These are phyloP conservation scores for Lagodon rhomboides DNA, from an alignment of 2,797 vertebrate species.

Conservation along the genomic window DNA sequence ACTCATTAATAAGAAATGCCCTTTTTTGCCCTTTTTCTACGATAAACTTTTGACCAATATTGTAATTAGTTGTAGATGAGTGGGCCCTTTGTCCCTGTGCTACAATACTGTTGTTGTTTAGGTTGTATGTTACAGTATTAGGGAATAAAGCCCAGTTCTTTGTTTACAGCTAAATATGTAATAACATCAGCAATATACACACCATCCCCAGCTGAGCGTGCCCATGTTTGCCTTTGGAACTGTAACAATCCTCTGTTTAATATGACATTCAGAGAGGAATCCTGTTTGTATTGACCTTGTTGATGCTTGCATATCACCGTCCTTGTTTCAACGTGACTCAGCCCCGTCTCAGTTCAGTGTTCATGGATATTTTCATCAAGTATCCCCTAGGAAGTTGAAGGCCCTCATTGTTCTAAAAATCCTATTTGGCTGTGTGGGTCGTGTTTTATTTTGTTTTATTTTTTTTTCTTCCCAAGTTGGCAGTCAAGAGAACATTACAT, in stretches of 20 bases:
- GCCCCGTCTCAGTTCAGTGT: not conserved
- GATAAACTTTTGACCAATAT: too few relatives aligned
- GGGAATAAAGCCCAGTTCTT: not conserved
- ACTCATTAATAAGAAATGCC: not conserved
- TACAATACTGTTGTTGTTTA: not conserved
- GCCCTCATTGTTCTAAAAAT: slow-evolving; percentile 10
- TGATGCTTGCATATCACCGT: slow-evolving; percentile 6
- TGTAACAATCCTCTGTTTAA: slow-evolving; percentile 19
- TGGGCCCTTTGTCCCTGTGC: not conserved
- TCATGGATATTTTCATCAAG: slow-evolving; percentile 25
- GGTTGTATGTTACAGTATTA: slow-evolving; percentile 2
- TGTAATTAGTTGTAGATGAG: not conserved
- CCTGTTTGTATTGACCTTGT: slow-evolving; percentile 23
- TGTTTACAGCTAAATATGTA: slow-evolving; percentile 1
- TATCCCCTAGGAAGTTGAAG: not conserved
- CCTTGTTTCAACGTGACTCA: slow-evolving; percentile 10
- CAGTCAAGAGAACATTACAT: not conserved
- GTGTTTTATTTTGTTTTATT: not conserved
- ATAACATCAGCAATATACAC: slow-evolving; percentile 1
- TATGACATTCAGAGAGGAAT: slow-evolving; percentile 19
- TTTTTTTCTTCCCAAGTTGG: not conserved
- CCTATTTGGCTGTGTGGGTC: not conserved
- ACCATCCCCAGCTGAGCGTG: not conserved
- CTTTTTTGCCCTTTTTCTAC: not conserved
- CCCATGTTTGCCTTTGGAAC: slow-evolving; percentile 9